Base-by-base conservation (phyloP, 2,888 invertebrate genomes). In the Ornithoptera alexandrae region DNA sequence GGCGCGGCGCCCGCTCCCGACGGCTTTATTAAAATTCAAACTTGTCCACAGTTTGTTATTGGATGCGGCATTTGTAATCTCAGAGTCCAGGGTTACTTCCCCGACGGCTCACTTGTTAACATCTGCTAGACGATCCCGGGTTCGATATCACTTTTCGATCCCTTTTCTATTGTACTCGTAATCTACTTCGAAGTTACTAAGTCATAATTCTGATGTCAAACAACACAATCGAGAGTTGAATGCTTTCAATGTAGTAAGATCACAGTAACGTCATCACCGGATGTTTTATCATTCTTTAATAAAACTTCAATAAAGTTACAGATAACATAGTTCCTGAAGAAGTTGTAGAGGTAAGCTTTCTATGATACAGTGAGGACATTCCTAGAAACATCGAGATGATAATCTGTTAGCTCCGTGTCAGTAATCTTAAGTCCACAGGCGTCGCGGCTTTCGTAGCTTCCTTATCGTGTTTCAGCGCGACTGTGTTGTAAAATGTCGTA, bases 1-100 rank as follows among this genome's bases (percentile, higher is more conserved):
- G 70, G 72, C 74, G 74, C 70, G 66, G 42, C 58, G 66, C 57
- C 7, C 30, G 30, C 67, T 42, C 70, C 67, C 62, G 58, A 68
- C 69, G 66, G 70, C 72, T 68, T 70, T 72, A 73, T 72, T 73
- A 73, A 73, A 73, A 73, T 72, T 70, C 70, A 72, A 71, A 72
- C 69, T 72, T 67, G 69, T 69, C 61, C 59, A 61, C 65, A 71
- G 39, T 68, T 71, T 73, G 68, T 67, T 70, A 67, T 72, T 73
- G 68, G 73, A 64, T 60, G 68, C 64, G n/a, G 60, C 68, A 65
- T 69, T 69, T 69, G 68, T 69, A 69, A 69, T 69, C 64, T 65
- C 59, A 64, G 64, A 69, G 68, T 69, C 63, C 60, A 22, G 56
- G 22, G 59, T 65, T 69, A 63, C 59, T 58, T 50, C 59, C 58